phyloP scores from a whole-genome alignment of 2,113 vertebrate species.

The Vireo altiloquus region DNA sequence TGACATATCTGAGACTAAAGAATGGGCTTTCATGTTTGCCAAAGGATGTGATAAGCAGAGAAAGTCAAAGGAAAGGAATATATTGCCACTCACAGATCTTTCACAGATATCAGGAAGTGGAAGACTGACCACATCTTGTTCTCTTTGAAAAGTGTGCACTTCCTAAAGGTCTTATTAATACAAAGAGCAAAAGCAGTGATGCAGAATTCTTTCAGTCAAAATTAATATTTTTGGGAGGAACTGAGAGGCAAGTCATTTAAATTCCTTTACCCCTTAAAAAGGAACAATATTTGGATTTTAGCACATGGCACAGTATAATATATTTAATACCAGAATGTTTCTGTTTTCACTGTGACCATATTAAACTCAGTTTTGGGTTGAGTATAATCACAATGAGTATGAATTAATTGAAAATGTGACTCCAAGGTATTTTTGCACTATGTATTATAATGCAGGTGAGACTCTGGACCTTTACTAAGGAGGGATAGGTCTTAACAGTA shows the following conservation, averaged over 20 bases:
- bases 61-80: not conserved
- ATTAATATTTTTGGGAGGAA: not conserved
- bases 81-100: not conserved
- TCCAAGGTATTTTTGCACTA: not conserved
- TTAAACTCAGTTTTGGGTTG: not conserved
- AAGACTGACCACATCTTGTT: not conserved
- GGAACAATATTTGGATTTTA: not conserved
- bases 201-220: not conserved
- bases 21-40: not conserved
- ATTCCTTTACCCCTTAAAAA: not conserved
- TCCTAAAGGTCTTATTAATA: not conserved
- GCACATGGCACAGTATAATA: not conserved
- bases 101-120: not conserved
- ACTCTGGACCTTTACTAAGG: not conserved
- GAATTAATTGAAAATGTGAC: not conserved
- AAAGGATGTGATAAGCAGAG: not conserved
- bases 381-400: not conserved
- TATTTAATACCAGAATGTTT: not conserved
- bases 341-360: not conserved
- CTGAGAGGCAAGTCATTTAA: not conserved
- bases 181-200: not conserved
- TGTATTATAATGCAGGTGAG: not conserved
- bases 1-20: not conserved
- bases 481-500: not conserved
- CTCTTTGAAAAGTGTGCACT: not conserved